Conservation (phyloP, 2,888 invertebrate species). For the Drosophila lutescens region DNA sequence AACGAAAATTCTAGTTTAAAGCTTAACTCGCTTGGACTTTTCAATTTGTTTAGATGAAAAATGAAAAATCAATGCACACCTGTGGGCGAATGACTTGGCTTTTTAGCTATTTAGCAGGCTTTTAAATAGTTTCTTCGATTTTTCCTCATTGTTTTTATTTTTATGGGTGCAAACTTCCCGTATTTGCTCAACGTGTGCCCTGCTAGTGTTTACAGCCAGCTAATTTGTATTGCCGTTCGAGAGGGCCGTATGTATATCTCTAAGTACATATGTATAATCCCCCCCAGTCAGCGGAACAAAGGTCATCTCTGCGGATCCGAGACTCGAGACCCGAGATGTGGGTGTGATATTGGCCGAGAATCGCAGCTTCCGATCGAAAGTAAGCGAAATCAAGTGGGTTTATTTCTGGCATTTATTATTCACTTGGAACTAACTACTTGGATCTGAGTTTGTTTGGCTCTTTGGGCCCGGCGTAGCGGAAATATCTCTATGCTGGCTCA, state of each 20-base stretch:
- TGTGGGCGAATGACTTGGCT: slow-evolving; percentile 6
- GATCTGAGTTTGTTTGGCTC: slow-evolving; percentile 9
- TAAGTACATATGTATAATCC: neutral
- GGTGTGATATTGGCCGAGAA: slow-evolving; percentile 3
- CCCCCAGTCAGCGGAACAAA: slow-evolving; percentile 11
- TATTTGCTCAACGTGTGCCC: slow-evolving; percentile 54
- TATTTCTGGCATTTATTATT: neutral
- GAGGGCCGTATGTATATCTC: slow-evolving; percentile 7
- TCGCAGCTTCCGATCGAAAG: slow-evolving; percentile 1
- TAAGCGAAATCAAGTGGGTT: neutral
- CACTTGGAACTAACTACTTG: neutral
- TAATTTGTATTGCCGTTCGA: slow-evolving; percentile 51
- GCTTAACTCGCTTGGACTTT: slow-evolving; percentile 48
- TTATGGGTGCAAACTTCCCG: slow-evolving; percentile 60
- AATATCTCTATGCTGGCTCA: slow-evolving; percentile 1
- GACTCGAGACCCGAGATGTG: slow-evolving; percentile 2
- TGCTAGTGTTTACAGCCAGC: slow-evolving; percentile 51
- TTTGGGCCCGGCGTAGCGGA: slow-evolving; percentile 9
- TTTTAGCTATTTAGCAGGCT: neutral
- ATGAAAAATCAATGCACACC: slow-evolving; percentile 32
- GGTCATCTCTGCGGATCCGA: neutral
- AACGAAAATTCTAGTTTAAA: slow-evolving; percentile 47
- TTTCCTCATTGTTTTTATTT: slow-evolving; percentile 5
- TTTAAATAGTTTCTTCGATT: slow-evolving; percentile 10
- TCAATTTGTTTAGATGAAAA: slow-evolving; percentile 48